Percentiles rank a stretch among this genome's conserved stretches.
Conservation (phyloP, 2,113 vertebrate species). For the Urocolius indicus region DNA sequence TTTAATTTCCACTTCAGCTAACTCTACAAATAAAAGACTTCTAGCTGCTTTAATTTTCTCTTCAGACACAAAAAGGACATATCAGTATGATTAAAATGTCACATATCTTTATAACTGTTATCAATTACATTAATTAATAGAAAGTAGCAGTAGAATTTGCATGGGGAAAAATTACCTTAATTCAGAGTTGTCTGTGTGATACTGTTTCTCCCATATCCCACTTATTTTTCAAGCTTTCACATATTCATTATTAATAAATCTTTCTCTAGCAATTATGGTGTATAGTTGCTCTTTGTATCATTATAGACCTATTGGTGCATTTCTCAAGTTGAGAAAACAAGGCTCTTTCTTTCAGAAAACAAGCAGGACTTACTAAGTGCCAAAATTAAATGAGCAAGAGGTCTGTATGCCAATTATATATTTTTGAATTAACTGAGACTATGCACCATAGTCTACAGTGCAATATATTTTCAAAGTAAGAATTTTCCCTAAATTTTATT, state of each 20-base stretch:
- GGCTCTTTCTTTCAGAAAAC: not conserved
- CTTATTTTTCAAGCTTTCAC: not conserved
- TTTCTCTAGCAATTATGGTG: not conserved
- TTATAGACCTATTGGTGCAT: not conserved
- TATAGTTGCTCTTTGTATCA: not conserved
- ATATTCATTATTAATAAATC: slow-evolving; percentile 49
- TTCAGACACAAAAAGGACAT: slow-evolving; percentile 73
- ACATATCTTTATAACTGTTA: slow-evolving; percentile 73
- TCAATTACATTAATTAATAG: slow-evolving; percentile 81
- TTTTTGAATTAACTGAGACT: not conserved
- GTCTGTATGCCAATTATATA: not conserved
- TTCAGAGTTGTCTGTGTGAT: slow-evolving; percentile 2
- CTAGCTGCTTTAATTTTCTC: slow-evolving; percentile 74
- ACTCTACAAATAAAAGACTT: slow-evolving; percentile 68
- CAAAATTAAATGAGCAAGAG: not conserved
- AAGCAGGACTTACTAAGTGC: not conserved
- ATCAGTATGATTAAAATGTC: slow-evolving; percentile 78
- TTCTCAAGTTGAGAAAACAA: slow-evolving; percentile 10
- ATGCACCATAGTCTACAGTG: not conserved
- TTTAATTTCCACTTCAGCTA: slow-evolving; percentile 73
- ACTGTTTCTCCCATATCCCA: not conserved
- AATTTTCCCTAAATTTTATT: not conserved
- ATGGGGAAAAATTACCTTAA: slow-evolving; percentile 44
- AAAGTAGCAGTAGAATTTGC: slow-evolving; percentile 64
- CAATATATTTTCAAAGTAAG: not conserved